These are phyloP conservation scores for Cydia strobilella DNA, from an alignment of 1,140 invertebrate genomes.

Conservation along the genomic window DNA sequence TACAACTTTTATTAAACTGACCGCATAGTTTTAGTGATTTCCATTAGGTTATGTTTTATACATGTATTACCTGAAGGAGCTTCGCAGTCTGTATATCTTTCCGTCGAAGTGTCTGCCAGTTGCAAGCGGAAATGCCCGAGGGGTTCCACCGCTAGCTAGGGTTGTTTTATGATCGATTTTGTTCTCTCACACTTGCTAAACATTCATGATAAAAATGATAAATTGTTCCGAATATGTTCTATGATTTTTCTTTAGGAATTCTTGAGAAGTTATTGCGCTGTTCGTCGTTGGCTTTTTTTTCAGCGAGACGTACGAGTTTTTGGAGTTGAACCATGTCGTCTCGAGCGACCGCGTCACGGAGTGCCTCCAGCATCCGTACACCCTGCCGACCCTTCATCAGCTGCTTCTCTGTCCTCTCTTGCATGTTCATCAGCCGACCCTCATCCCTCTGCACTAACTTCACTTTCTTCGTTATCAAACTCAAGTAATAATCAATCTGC, in stretches of 20 bases:
- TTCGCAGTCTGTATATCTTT: constrained; percentile 16
- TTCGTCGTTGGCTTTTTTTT: constrained; percentile 32
- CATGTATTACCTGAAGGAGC: constrained; percentile 13
- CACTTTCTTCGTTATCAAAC: constrained; percentile 57
- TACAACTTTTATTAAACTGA: background rate
- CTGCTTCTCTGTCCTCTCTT: constrained; percentile 60
- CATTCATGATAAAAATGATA: background rate
- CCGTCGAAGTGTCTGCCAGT: constrained; percentile 26
- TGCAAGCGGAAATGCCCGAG: constrained; percentile 23
- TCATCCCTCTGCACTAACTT: constrained; percentile 57
- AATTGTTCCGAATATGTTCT: background rate
- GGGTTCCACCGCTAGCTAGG: background rate
- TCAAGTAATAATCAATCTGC: constrained; percentile 57
- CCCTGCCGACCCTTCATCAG: constrained; percentile 52
- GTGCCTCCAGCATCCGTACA: constrained; percentile 46
- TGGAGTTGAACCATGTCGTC: constrained; percentile 38
- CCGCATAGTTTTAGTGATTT: background rate
- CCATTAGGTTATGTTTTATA: background rate
- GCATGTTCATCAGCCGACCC: constrained; percentile 49
- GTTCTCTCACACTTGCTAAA: constrained; percentile 10
- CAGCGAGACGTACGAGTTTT: constrained; percentile 35
- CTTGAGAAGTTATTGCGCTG: background rate
- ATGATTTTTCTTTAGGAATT: background rate
- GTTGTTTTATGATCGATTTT: constrained; percentile 27
- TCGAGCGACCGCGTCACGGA: constrained; percentile 44